These are phyloP conservation scores for Melanotaenia duboulayi DNA, from an alignment of 2,113 vertebrate species.

Conservation along the genomic window DNA sequence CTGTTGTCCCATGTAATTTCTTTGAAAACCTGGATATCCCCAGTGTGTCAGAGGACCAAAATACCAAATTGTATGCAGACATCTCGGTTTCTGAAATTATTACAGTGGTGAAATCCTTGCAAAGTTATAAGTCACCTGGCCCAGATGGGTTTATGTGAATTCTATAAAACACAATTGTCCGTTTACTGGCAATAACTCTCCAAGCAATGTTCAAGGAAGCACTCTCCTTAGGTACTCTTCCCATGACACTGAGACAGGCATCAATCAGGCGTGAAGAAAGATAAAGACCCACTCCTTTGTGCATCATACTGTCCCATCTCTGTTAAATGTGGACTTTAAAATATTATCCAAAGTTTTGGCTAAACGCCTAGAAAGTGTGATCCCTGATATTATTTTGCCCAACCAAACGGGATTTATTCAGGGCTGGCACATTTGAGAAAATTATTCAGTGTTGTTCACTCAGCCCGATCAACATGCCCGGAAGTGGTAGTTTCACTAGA, in stretches of 20 bases:
- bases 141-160: neutral
- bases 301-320: neutral
- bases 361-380: neutral
- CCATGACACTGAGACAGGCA: neutral
- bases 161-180: neutral
- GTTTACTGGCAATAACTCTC: neutral
- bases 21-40: neutral
- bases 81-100: neutral
- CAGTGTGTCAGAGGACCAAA: neutral
- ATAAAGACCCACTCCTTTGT: neutral
- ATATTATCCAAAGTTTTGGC: neutral
- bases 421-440: neutral
- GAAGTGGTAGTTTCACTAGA: neutral
- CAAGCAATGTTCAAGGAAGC: neutral
- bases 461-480: neutral
- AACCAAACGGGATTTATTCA: neutral
- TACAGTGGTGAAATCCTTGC: neutral
- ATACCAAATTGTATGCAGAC: neutral
- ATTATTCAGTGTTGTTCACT: neutral
- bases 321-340: neutral
- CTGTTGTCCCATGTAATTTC: neutral
- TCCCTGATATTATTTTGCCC: neutral
- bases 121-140: neutral
- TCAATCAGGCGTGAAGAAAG: constrained; percentile 2
- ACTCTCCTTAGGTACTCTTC: neutral